Conservation (phyloP, 1,140 invertebrate genomes). For the Pseudachorutes palmiensis region DNA sequence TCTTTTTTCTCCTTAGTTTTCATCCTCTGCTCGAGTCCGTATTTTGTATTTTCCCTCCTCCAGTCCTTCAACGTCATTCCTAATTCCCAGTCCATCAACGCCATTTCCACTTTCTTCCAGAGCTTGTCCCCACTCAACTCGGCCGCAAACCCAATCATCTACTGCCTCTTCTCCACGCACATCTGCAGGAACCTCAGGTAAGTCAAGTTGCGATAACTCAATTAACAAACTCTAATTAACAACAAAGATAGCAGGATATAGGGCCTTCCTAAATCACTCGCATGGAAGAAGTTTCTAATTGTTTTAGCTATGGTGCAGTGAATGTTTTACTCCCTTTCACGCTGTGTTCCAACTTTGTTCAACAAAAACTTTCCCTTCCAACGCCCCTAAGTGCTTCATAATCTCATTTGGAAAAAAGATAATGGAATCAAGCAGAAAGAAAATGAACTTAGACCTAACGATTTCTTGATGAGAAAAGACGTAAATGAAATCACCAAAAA, state of each 20-base stretch:
- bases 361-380: no score
- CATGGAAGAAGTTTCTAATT: no score
- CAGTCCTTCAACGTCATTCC: constrained; percentile 82
- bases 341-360: no score
- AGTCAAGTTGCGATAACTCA: background rate
- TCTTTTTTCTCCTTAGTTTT: constrained; percentile 72
- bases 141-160: constrained; percentile 89
- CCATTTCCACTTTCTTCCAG: constrained; percentile 83
- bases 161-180: constrained; percentile 85
- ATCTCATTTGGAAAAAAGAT: no score
- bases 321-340: no score
- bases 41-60: constrained; percentile 84
- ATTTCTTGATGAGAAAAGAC: no score
- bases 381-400: no score
- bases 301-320: no score
- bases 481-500: no score
- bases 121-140: constrained; percentile 87
- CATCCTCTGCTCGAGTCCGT: constrained; percentile 91
- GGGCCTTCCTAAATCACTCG: no score
- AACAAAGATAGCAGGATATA: background rate
- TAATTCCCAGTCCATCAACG: constrained; percentile 65
- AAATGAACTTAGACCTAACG: background rate
- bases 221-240: background rate
- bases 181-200: constrained; percentile 60
- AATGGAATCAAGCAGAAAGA: background rate